Conservation (phyloP, 2,113 vertebrate species). For the Recurvirostra avosetta region DNA sequence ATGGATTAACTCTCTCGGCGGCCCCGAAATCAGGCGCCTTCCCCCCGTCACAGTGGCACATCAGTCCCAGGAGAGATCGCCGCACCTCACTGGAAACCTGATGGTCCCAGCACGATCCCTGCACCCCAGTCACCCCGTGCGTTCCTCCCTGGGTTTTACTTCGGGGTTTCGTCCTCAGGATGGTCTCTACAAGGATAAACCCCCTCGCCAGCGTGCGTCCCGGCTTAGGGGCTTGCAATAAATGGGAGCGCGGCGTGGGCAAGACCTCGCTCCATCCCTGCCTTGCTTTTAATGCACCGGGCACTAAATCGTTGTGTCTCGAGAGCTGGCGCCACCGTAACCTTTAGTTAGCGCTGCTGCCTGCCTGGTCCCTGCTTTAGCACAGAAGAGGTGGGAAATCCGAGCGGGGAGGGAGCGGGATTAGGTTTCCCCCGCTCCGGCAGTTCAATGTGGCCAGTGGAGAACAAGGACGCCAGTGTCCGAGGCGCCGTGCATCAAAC, state of each 20-base stretch:
- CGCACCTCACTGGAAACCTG: not conserved
- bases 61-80: not conserved
- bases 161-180: not conserved
- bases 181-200: not conserved
- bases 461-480: conserved; percentile 37
- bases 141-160: not conserved
- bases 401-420: not conserved
- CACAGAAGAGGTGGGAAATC: not conserved
- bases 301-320: not conserved
- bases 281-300: not conserved
- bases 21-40: accelerated
- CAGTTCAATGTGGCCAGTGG: accelerated
- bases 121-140: accelerated
- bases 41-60: accelerated
- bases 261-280: not conserved
- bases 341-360: not conserved
- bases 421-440: not conserved
- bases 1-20: not conserved
- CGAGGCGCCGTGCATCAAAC: not conserved
- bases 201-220: not conserved
- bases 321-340: not conserved
- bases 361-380: not conserved
- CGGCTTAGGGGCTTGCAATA: not conserved
- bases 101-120: not conserved
- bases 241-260: accelerated